Evolutionary conservation across 1,140 invertebrate species (phyloP).

Genomic region (Atta texana): DNA sequence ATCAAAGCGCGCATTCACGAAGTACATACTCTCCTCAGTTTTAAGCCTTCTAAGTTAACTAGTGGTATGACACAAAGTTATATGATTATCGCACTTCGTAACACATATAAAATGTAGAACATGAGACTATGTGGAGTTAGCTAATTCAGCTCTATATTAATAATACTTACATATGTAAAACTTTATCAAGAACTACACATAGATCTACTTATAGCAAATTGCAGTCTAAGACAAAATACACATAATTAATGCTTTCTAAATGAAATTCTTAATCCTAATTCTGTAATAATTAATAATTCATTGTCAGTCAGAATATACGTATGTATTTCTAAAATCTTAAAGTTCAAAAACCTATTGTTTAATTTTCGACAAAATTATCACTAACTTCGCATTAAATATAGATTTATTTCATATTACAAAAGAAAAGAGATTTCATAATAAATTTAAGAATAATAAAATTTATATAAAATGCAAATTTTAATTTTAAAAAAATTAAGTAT

Average conservation of each 20-base stretch:
- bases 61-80: constrained; percentile 52
- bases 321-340: not conserved
- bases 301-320: not conserved
- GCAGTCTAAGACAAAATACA: not conserved
- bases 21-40: constrained; percentile 13
- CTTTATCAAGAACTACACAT: too few relatives aligned
- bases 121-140: constrained; percentile 27
- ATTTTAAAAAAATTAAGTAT: not conserved
- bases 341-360: not conserved
- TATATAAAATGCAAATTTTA: constrained; percentile 3
- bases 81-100: constrained; percentile 42
- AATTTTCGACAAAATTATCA: not conserved
- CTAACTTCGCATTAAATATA: not conserved
- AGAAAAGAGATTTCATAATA: not conserved
- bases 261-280: not conserved
- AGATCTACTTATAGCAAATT: not conserved
- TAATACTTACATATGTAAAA: not conserved
- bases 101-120: constrained; percentile 37
- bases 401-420: not conserved
- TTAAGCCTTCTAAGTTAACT: constrained; percentile 52
- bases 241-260: constrained; percentile 10
- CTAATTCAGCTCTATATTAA: constrained; percentile 18
- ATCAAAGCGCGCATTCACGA: constrained; percentile 22
- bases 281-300: not conserved
- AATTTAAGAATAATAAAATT: not conserved